Percentiles rank a stretch among this genome's conserved stretches.
Evolutionary conservation across 2,113 vertebrate species (phyloP).

Genomic region (Python bivittatus): DNA sequence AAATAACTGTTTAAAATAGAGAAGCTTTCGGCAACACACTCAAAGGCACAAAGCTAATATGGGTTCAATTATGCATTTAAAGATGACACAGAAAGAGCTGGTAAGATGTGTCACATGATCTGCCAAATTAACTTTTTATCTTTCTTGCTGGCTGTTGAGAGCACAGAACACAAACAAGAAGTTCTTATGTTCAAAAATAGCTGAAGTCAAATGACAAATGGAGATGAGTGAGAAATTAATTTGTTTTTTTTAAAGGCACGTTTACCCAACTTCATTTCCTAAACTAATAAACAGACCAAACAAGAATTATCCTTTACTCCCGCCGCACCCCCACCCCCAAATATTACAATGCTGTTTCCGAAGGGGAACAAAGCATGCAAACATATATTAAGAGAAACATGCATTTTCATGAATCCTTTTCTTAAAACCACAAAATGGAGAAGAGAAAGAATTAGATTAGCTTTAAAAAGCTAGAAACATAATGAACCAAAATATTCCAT

Average conservation of each 20-base stretch:
- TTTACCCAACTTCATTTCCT: neutral
- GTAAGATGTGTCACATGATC: neutral
- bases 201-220: neutral
- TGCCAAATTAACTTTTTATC: neutral
- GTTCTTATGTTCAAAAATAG: neutral
- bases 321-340: too few species aligned
- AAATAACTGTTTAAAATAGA: conserved; percentile 14
- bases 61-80: neutral
- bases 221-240: neutral
- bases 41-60: neutral
- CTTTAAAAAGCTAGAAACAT: neutral
- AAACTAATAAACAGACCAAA: neutral
- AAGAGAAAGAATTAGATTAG: neutral
- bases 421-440: neutral
- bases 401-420: neutral
- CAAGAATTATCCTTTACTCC: neutral
- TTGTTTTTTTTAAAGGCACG: neutral
- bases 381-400: neutral
- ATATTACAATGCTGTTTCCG: neutral
- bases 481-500: neutral
- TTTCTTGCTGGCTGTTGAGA: neutral
- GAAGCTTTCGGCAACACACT: neutral
- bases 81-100: neutral
- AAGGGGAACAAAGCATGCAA: neutral
- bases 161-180: neutral